phyloP scores from a whole-genome alignment of 2,113 vertebrate species.

The Sus scrofa region T2T-Sscrofa CM000829.6:68870501-68871000 shows the following conservation, averaged over 20 bases:
- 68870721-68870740: not conserved
- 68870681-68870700: not conserved
- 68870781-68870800: not conserved
- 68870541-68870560: not conserved
- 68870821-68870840: not conserved
- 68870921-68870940: not conserved
- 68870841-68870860: not conserved
- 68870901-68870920: not conserved
- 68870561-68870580: not conserved
- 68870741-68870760: not conserved
- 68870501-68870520: not conserved
- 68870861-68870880: not conserved
- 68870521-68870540: not conserved
- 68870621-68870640: not conserved
- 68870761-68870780: not conserved
- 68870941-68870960: not conserved
- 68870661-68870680: not conserved
- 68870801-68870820: not conserved
- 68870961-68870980: not conserved
- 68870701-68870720: not conserved
- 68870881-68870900: not conserved
- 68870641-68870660: not conserved
- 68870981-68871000: accelerated
- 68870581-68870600: not conserved
- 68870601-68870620: not conserved